Evolutionary conservation across 2,113 vertebrate species (phyloP).

Genomic region (human (Homo sapiens)): GRCh38 chr2:148574501-148575000

Average conservation of each 20-base stretch:
- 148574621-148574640: not conserved
- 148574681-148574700: too few relatives aligned
- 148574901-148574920: too few relatives aligned
- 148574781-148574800: too few relatives aligned
- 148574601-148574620: not conserved
- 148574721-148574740: too few relatives aligned
- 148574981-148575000: not conserved
- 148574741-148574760: too few relatives aligned
- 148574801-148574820: too few relatives aligned
- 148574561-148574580: conserved; percentile 26
- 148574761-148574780: too few relatives aligned
- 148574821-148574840: too few relatives aligned
- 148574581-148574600: not conserved
- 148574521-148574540: not conserved
- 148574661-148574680: not conserved
- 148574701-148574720: too few relatives aligned
- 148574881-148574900: too few relatives aligned
- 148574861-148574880: too few relatives aligned
- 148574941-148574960: not conserved
- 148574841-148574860: too few relatives aligned
- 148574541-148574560: not conserved
- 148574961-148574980: not conserved
- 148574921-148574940: not conserved
- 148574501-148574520: not conserved
- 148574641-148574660: conserved; percentile 27